Percentiles rank a stretch among this genome's conserved stretches.
These are phyloP conservation scores for Hirudinaria manillensis DNA, from an alignment of 2,888 invertebrate genomes.

Conservation along the genomic window DNA sequence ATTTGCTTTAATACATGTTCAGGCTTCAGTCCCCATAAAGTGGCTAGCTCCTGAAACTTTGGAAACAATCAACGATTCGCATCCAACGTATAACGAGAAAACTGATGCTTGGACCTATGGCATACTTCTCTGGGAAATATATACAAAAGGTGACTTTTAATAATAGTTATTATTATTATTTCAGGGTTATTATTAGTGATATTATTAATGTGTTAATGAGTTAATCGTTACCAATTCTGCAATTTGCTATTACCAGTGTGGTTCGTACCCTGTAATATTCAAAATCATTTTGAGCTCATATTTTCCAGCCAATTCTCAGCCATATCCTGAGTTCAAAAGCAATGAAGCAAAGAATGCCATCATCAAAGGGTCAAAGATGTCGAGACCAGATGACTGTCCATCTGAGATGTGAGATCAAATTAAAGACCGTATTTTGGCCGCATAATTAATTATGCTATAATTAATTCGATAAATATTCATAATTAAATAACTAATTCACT, in stretches of 20 bases:
- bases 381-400: conserved; percentile 27
- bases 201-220: too few relatives aligned
- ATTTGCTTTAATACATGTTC: background rate
- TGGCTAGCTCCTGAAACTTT: conserved; percentile 30
- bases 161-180: background rate
- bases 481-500: too few relatives aligned
- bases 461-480: background rate
- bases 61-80: conserved; percentile 12
- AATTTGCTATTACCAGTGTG: too few relatives aligned
- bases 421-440: too few relatives aligned
- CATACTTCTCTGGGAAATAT: conserved; percentile 27
- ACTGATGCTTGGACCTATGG: conserved; percentile 28
- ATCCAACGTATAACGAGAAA: conserved; percentile 20
- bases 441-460: too few relatives aligned
- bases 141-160: conserved; percentile 17
- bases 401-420: conserved; percentile 4
- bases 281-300: background rate
- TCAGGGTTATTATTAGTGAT: too few relatives aligned
- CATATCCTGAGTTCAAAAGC: conserved; percentile 25
- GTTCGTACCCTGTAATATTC: too few relatives aligned
- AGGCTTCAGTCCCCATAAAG: conserved; percentile 26
- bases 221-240: too few relatives aligned
- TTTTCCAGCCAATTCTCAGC: conserved; percentile 8
- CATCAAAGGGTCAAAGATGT: conserved; percentile 20
- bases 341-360: conserved; percentile 23